Evolutionary conservation across 2,888 invertebrate species (phyloP), one percentile per base, ranked within the genome.

Genomic region (Rhingia campestris): DNA sequence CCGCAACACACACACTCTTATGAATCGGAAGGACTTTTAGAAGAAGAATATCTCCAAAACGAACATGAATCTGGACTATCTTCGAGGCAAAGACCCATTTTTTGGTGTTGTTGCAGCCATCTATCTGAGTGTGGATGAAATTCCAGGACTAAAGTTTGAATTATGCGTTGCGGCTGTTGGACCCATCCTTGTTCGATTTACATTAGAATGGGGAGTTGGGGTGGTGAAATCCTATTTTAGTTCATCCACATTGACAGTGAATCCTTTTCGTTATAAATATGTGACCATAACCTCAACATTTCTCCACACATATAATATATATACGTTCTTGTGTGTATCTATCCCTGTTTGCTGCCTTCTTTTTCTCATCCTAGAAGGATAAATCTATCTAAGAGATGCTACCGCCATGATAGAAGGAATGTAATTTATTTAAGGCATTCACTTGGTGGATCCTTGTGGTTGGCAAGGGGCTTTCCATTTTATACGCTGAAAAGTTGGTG

Each of bases 371-470:
- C 69, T 81, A 58, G 37, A 73, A 37, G 64, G 69, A 75, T 81
- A 81, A 81, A 81, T 81, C 75, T 69, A 70, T 81, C 81, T 81
- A 70, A 64, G 56, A 75, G 75, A 81, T 75, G 45, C 81, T 81
- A 45, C 75, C 56, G 64, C 64, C 75, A 64, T 81, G 79, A 74
- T 82, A 77, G 67, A 79, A 74, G 79, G 73, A 73, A 79, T 82
- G 79, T 67, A 82, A 82, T 79, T 82, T 73, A 79, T 82, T 82
- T 73, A 33, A 69, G 72, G 67, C 79, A 79, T 79, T 77, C 73
- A 66, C 77, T 77, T 69, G 43, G 33, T 56, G 35, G 41, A 1
- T 12, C 35, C 53, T 32, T 35, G 9, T n/a, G 35, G 10, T 39
- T 35, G 4, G 37, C 30, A 32, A 35, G 4, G 37, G 12, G 49